Percentiles rank a stretch among this genome's conserved stretches.
phyloP scores from a whole-genome alignment of 2,113 vertebrate genomes.

The Perca flavescens region DNA sequence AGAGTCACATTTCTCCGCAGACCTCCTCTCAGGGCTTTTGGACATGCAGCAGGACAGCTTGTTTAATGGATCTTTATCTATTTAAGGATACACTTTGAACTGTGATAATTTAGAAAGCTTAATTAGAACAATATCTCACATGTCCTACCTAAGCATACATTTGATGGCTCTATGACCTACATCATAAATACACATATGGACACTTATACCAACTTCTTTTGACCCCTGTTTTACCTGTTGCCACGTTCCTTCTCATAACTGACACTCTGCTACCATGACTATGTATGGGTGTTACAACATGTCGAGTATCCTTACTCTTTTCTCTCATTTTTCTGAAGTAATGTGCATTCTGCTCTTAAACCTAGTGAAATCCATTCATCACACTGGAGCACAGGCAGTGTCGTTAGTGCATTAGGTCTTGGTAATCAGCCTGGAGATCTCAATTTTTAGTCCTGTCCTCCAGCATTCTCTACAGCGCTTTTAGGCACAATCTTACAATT shows the following conservation, averaged over 20 bases:
- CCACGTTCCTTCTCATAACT: conserved; percentile 42
- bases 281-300: conserved; percentile 49
- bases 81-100: neutral
- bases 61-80: conserved; percentile 14
- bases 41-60: conserved; percentile 9
- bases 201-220: conserved; percentile 3
- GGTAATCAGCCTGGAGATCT: conserved; percentile 57
- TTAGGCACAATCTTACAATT: conserved; percentile 1
- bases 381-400: conserved; percentile 51
- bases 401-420: conserved; percentile 49
- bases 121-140: conserved; percentile 16
- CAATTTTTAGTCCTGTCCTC: conserved; percentile 25
- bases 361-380: conserved; percentile 64
- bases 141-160: neutral
- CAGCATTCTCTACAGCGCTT: conserved; percentile 16
- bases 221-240: conserved; percentile 58
- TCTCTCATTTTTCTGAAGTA: conserved; percentile 8
- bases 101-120: conserved; percentile 9
- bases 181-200: conserved; percentile 1
- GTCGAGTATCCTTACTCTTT: conserved; percentile 16
- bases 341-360: conserved; percentile 28
- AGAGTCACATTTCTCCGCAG: conserved; percentile 37
- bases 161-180: neutral
- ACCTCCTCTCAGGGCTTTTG: conserved; percentile 2
- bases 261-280: conserved; percentile 12